Conservation (phyloP, 2,113 vertebrate species). For the Cyphomyrus discorhynchus region DNA sequence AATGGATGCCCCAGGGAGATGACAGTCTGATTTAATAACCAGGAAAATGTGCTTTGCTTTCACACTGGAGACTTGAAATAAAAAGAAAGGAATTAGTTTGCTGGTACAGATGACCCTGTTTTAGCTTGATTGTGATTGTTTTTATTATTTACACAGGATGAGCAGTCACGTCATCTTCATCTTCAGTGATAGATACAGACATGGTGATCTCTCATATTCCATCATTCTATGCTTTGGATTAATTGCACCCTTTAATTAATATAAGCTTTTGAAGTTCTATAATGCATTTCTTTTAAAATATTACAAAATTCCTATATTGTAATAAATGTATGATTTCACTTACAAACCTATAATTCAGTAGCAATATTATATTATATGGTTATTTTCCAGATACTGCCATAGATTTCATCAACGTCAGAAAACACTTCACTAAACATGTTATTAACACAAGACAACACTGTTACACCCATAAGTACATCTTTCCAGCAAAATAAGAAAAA, state of each 20-base stretch:
- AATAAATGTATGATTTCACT: background rate
- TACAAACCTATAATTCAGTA: background rate
- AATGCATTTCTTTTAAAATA: background rate
- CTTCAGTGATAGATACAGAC: background rate
- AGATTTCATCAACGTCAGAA: background rate
- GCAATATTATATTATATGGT: background rate
- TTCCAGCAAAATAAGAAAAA: background rate
- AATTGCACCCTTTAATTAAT: background rate
- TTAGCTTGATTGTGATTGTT: background rate
- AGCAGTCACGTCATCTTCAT: background rate
- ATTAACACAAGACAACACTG: background rate
- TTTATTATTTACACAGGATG: background rate
- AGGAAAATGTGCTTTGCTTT: conserved; percentile 1
- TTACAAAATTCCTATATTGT: background rate
- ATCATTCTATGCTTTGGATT: background rate
- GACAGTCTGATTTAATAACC: conserved; percentile 4
- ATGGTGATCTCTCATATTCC: background rate
- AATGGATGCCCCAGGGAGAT: background rate
- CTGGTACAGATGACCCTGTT: background rate
- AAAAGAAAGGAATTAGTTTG: background rate
- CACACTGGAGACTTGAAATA: background rate
- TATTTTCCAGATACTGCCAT: background rate
- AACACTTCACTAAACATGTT: background rate
- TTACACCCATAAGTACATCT: background rate
- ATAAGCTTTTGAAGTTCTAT: background rate